phyloP scores from a whole-genome alignment of 2,797 vertebrate species.

The Pteropus rufus region DNA sequence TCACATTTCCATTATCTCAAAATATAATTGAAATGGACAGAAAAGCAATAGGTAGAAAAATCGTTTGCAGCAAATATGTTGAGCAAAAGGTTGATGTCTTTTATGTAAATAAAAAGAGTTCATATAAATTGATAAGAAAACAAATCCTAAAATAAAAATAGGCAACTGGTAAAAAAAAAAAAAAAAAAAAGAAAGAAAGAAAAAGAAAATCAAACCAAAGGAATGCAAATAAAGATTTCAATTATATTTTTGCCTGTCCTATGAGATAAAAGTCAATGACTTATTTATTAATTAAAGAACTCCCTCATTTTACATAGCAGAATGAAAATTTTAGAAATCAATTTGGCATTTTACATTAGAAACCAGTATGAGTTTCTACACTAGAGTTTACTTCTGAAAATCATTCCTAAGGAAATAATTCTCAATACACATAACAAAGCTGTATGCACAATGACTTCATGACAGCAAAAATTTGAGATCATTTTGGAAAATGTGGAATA shows the following conservation, averaged over 20 bases:
- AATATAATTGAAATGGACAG: conserved; percentile 2
- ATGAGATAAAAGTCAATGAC: background rate
- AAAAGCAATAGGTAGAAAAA: background rate
- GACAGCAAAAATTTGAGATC: background rate
- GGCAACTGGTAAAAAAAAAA: background rate
- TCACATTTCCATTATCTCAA: background rate
- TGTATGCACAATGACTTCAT: background rate
- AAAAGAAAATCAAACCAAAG: background rate
- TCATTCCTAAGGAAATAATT: background rate
- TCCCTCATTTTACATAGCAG: background rate
- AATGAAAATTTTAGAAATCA: background rate
- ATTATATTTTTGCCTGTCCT: background rate
- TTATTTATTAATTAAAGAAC: background rate
- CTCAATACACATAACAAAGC: background rate
- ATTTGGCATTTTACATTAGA: background rate
- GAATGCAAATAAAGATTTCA: background rate
- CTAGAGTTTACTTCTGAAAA: background rate
- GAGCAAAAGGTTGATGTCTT: background rate
- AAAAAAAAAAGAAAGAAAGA: too few species aligned
- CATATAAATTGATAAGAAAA: background rate
- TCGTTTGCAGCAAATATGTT: background rate
- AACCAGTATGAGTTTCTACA: background rate
- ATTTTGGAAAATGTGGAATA: background rate
- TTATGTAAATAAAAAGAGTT: background rate
- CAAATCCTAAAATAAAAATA: background rate